Base-by-base conservation (phyloP, 64 coral and sea anemone species). In the Anthopleura sola region DNA sequence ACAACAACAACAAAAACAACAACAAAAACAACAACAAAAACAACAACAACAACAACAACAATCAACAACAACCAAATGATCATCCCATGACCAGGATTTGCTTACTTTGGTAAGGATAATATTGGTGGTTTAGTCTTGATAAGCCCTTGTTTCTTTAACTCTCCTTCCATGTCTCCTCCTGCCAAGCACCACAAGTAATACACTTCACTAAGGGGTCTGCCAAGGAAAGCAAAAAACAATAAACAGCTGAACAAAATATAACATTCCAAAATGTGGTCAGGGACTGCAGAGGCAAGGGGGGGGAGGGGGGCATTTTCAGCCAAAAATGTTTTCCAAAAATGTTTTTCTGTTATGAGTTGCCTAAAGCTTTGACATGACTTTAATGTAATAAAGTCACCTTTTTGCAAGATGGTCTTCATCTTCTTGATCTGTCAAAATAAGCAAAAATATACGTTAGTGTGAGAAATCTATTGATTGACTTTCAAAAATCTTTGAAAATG, bases 101-200 rank as follows among this genome's bases (percentile, higher is more conserved):
- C 90, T 83, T 87, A 98, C 95, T 89, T 88, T 31, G 95, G 95
- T 79, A 98, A 47, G 7, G 94, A 86, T 55, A 96, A 86, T 12
- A 96, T 93, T 9, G 96, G 96, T 53, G 96, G 85, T 75, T 94
- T 94, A 8, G 87, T 91, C 53, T 94, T 94, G 31, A 98, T 89
- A 28, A 98, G 80, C 47, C 89, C 96, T 39, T 86, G 58, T 84
- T 98, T 98, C 84, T 98, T 98, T 9, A 98, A 55, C 48, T 98
- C 96, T 90, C 92, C 92, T 39, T 94, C 90, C n/a, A 94, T 39
- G 24, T 98, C 96, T 37, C 96, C 96, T 16, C 96, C 96, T 58
- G 96, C 96, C 28, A 98, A 84, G 15, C 80, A 91, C 96, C 96
- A 98, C 14, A 98, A 75, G 85, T 98, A 87, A 62, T 94, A 91